Conservation (phyloP, 1,140 invertebrate genomes). For the Spodoptera litura region DNA sequence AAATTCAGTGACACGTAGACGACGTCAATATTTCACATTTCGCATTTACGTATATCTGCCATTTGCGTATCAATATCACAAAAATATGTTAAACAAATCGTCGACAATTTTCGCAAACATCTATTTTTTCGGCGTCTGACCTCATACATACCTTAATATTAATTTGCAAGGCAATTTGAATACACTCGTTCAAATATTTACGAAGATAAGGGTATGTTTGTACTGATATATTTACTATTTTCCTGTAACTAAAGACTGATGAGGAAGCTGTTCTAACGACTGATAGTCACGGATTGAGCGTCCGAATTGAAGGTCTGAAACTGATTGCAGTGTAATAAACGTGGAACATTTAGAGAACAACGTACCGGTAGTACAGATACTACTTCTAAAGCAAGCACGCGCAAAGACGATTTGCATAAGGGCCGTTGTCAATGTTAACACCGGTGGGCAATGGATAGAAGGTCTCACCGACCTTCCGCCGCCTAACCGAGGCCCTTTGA, state of each 20-base stretch:
- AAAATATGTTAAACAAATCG: conserved; percentile 36
- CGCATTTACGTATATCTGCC: neutral
- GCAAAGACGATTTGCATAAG: conserved; percentile 77
- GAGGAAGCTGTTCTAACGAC: conserved; percentile 60
- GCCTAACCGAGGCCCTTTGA: conserved; percentile 73
- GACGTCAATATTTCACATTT: neutral
- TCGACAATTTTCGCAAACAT: conserved; percentile 44
- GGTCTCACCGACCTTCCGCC: conserved; percentile 73
- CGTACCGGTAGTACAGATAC: conserved; percentile 48
- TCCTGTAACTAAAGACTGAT: conserved; percentile 30
- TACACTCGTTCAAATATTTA: conserved; percentile 45
- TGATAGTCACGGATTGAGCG: conserved; percentile 55
- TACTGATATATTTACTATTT: conserved; percentile 27
- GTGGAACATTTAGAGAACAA: conserved; percentile 18
- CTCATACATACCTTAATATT: conserved; percentile 46
- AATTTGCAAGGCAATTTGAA: conserved; percentile 49
- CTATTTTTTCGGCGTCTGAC: conserved; percentile 38
- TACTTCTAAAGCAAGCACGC: conserved; percentile 48
- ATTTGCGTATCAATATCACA: neutral
- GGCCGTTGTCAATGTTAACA: conserved; percentile 72
- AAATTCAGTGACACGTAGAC: neutral
- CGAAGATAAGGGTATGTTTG: conserved; percentile 9
- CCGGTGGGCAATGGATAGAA: conserved; percentile 66
- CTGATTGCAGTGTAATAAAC: conserved; percentile 49
- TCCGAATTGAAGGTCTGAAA: conserved; percentile 57